Base-by-base conservation (phyloP, 2,797 vertebrate species). In the Micropoecilia bifurca region DNA sequence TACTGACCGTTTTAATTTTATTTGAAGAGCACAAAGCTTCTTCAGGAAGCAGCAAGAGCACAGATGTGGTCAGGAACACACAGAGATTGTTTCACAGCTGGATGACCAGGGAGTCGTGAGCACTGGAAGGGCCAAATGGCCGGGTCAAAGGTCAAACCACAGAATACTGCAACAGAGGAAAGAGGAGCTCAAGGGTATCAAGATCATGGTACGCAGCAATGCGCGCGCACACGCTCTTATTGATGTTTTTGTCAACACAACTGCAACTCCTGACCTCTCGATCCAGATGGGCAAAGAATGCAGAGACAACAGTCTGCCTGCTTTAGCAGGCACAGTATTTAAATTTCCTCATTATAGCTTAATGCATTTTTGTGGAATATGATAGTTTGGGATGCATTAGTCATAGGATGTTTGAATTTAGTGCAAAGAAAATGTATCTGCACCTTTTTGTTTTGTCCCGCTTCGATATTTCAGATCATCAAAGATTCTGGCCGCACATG, bases 81-180 rank as follows among this genome's bases (percentile, higher is more conserved):
- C 10, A 73, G 18, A 57, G 80, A 75, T 77, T 77, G 77, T 89
- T 91, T 91, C 83, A 87, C 92, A 93, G 91, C 94, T 94, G 93
- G 89, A 80, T 20, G 85, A 88, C 85, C 89, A 48, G 87, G 79
- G 71, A 91, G 79, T 59, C 16, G 78, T 90, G 85, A 85, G 73
- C 71, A 69, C 81, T 43, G 55, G 66, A 69, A 82, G 87, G 92
- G 92, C 92, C 91, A 90, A 75, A 82, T 80, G 89, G 84, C 83
- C 78, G n/a, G 81, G 89, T 86, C 93, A 88, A 77, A 92, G 91
- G 88, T 92, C 89, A 80, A 74, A 79, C 82, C 87, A 82, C 85
- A 89, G 87, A 92, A 81, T 85, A 69, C 66, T 66, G 76, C 77
- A 87, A 48, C 69, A 82, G 80, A 85, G 83, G 82, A 88, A 84